Base-by-base conservation (phyloP, 2,888 invertebrate species). In the Parapristionchus giblindavisi region DNA sequence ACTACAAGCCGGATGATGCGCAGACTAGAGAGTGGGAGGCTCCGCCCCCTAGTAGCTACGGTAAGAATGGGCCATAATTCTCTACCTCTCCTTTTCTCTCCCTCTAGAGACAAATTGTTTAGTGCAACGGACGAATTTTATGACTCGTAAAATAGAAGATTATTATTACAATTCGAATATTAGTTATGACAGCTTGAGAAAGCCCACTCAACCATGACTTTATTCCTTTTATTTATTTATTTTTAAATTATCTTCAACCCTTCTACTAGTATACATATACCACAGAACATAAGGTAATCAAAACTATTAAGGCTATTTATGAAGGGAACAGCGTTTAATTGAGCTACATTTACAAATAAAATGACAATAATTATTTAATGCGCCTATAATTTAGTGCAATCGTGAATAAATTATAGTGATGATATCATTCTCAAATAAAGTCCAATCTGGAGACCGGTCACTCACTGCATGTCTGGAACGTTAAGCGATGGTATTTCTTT, bases 1-100 rank as follows among this genome's bases (percentile, higher is more conserved):
- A 68, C 68, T 68, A 51, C 66, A 29, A 11, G 32, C 29, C 32
- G 51, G 66, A 65, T 6, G 48, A 66, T 48, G 66, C 48, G 66
- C 51, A 66, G n/a, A n/a, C n/a, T n/a, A n/a, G 48, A 43, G 43
- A 63, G 24, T 34, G 34, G 29, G 65, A 29, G 65, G 65, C 65
- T 48, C 65, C 68, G 36, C 68, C 51, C 36, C 17, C 68, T 52
- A 43, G 32, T 24, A 36, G 34, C 48, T 68, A 68, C 68, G 68
- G 68, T 68, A 68, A 36, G 6, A 14, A 24, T 68, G 68, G 52
- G 68, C 68, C 32, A n/a, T 32, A 27, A 14, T 6, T 5, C 32
- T 34, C 21, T 52, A 6, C 34, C 27, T 34, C 3, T 48, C 24
- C 63, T 43, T 4, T 29, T 65, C 24, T 4, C 40, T 43, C 43